Evolutionary conservation across 2,113 vertebrate species (phyloP).

Genomic region (Anser brachyrhynchus): DNA sequence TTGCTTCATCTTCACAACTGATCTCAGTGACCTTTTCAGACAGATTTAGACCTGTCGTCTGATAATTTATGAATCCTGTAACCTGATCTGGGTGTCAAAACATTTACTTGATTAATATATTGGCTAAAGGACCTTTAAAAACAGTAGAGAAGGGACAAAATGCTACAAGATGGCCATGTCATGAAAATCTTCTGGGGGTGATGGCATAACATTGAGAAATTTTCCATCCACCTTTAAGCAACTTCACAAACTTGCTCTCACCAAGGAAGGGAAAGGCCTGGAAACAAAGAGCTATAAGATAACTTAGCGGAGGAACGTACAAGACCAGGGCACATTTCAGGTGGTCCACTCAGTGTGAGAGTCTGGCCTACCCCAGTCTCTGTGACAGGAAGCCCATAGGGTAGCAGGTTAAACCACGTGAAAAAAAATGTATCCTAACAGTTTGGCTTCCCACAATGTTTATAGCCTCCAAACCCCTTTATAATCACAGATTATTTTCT

Average conservation of each 20-base stretch:
- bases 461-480: neutral
- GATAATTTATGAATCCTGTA: neutral
- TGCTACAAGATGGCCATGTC: neutral
- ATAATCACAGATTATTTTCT: neutral
- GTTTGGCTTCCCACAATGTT: neutral
- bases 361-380: neutral
- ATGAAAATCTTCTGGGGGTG: neutral
- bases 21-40: neutral
- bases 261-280: neutral
- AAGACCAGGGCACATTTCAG: neutral
- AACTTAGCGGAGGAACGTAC: neutral
- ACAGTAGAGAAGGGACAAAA: neutral
- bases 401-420: neutral
- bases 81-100: neutral
- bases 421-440: neutral
- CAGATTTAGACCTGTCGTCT: neutral
- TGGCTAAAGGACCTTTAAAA: neutral
- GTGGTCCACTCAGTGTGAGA: neutral
- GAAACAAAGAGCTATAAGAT: neutral
- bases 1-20: neutral
- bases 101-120: neutral
- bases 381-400: neutral
- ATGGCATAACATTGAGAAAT: neutral
- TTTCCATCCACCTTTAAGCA: neutral
- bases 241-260: neutral